These are phyloP conservation scores for Pagetopsis macropterus DNA, from an alignment of 2,797 vertebrate genomes.

Conservation along the genomic window DNA sequence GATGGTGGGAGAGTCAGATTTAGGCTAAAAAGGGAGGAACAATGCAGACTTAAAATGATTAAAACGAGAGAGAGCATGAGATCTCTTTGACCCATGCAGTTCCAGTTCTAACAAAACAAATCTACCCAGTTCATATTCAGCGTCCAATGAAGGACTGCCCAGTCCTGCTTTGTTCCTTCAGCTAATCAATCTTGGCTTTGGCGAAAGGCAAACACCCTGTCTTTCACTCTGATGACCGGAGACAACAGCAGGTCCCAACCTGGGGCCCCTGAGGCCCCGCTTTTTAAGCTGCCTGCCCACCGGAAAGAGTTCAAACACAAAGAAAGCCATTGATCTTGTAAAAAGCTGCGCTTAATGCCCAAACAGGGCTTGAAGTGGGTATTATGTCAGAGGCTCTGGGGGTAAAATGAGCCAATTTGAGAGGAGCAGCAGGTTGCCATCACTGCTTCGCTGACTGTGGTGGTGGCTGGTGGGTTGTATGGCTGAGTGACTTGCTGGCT, in stretches of 20 bases:
- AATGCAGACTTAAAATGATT: slow-evolving; percentile 40
- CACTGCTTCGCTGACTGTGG: slow-evolving; percentile 62
- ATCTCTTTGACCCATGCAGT: slow-evolving; percentile 60
- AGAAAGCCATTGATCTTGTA: slow-evolving; percentile 75
- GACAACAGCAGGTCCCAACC: slow-evolving; percentile 71
- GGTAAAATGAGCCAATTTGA: slow-evolving; percentile 81
- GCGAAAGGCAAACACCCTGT: slow-evolving; percentile 62
- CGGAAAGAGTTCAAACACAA: slow-evolving; percentile 77
- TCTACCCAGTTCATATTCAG: slow-evolving; percentile 53
- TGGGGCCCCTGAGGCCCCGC: slow-evolving; percentile 61
- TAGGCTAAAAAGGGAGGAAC: slow-evolving; percentile 53
- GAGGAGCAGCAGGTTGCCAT: slow-evolving; percentile 74
- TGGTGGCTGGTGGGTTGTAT: slow-evolving; percentile 63
- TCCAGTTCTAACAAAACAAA: slow-evolving; percentile 58
- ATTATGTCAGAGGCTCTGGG: slow-evolving; percentile 77
- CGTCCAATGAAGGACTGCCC: slow-evolving; percentile 42
- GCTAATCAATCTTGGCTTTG: slow-evolving; percentile 77
- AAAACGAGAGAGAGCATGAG: slow-evolving; percentile 54
- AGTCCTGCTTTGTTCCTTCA: slow-evolving; percentile 56
- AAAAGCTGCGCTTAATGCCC: slow-evolving; percentile 68
- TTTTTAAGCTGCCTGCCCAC: slow-evolving; percentile 69
- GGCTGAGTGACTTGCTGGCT: slow-evolving; percentile 71
- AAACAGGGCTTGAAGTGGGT: slow-evolving; percentile 75
- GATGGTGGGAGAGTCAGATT: slow-evolving; percentile 42
- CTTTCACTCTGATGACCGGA: slow-evolving; percentile 70